phyloP scores from a whole-genome alignment of 2,113 vertebrate species.

The human (Homo sapiens) region GRCh38 chr4:82506001-82506500 shows the following conservation, averaged over 20 bases:
- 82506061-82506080: not conserved
- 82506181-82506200: not conserved
- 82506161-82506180: not conserved
- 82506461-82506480: not conserved
- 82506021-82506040: not conserved
- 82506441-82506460: not conserved
- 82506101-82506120: not conserved
- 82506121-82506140: not conserved
- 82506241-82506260: not conserved
- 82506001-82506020: not conserved
- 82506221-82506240: not conserved
- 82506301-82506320: not conserved
- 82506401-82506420: not conserved
- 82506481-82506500: not conserved
- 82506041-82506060: not conserved
- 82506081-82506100: no score
- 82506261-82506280: not conserved
- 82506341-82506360: not conserved
- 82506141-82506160: not conserved
- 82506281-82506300: not conserved
- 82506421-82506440: not conserved
- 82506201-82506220: not conserved
- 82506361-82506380: not conserved
- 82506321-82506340: not conserved
- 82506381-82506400: not conserved